A percentile compares a stretch with the other conserved stretches of the same genome.
These are phyloP conservation scores for Halcyon chelicuti DNA, from an alignment of 2,797 vertebrate genomes.

Conservation along the genomic window DNA sequence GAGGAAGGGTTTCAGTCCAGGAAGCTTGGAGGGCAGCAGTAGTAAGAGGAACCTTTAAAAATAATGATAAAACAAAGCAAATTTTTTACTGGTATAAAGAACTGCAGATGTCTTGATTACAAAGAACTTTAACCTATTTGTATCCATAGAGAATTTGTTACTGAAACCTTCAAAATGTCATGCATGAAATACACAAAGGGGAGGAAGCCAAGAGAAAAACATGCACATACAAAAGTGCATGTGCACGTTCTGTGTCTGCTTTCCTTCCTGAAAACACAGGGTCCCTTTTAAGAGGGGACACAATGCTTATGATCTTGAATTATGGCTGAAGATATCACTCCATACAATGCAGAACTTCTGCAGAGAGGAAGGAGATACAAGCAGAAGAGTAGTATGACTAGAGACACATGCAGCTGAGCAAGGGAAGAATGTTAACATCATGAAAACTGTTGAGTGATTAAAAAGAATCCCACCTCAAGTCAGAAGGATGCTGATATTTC, in stretches of 20 bases:
- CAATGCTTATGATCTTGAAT: neutral
- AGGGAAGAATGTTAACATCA: neutral
- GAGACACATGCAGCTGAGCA: accelerated
- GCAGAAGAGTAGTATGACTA: neutral
- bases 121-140: neutral
- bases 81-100: neutral
- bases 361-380: neutral
- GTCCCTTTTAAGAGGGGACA: neutral
- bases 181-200: accelerated
- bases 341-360: neutral
- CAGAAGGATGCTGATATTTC: neutral
- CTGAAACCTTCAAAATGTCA: neutral
- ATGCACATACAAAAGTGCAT: accelerated
- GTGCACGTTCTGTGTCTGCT: neutral
- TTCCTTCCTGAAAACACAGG: neutral
- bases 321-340: neutral
- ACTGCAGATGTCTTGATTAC: neutral
- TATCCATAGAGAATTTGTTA: neutral
- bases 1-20: neutral
- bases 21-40: neutral
- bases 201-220: neutral
- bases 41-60: neutral
- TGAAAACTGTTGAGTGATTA: neutral
- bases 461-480: neutral
- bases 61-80: neutral